These are phyloP conservation scores for Pseudococcus viburni DNA, from an alignment of 2,888 invertebrate species.

Conservation along the genomic window DNA sequence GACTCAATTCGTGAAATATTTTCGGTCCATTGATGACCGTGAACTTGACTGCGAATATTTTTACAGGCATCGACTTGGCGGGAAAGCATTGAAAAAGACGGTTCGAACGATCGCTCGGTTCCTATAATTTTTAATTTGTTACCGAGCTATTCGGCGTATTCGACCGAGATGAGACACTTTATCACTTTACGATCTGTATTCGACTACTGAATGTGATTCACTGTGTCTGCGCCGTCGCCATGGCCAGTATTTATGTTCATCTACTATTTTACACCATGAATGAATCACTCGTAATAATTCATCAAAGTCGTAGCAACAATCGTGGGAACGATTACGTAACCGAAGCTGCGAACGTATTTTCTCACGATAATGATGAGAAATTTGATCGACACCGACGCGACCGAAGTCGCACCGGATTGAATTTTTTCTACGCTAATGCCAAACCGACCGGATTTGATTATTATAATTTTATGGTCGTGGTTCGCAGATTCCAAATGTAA, in stretches of 20 bases:
- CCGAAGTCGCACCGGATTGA: background rate
- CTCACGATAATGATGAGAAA: constrained; percentile 28
- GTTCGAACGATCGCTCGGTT: background rate
- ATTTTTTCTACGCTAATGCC: background rate
- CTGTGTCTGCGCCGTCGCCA: background rate
- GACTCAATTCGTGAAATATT: constrained; percentile 22
- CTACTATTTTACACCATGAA: background rate
- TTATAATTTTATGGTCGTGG: background rate
- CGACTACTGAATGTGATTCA: background rate
- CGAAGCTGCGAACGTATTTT: background rate
- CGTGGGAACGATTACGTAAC: constrained; percentile 35
- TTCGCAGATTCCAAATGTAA: background rate
- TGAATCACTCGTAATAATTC: constrained; percentile 14
- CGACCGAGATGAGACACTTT: too few species aligned
- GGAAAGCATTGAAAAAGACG: background rate
- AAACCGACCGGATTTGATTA: constrained; percentile 3
- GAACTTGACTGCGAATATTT: constrained; percentile 23
- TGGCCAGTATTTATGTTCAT: background rate
- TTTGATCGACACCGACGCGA: background rate
- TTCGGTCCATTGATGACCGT: background rate
- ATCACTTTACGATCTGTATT: background rate
- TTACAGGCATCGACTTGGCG: background rate
- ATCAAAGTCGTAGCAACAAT: background rate
- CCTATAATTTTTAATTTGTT: background rate
- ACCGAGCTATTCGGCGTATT: too few species aligned